Evolutionary conservation across 2,113 vertebrate species (phyloP).

Genomic region (Otocyon megalotis): DNA sequence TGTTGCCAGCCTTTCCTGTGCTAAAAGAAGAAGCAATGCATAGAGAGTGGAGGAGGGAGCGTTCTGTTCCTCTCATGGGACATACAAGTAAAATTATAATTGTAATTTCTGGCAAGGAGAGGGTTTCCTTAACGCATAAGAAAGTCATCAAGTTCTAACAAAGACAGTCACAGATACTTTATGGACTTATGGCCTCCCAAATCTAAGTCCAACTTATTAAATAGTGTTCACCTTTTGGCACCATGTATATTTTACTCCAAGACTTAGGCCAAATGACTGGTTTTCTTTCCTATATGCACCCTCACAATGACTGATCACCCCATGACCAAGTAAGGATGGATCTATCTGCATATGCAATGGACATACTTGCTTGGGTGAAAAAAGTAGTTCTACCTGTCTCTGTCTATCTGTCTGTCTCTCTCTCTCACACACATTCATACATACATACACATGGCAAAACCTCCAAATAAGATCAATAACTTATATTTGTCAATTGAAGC

Average conservation of each 20-base stretch:
- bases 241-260: not conserved
- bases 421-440: not conserved
- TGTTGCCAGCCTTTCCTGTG: not conserved
- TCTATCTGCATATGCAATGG: not conserved
- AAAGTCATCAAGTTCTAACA: not conserved
- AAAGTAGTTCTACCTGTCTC: not conserved
- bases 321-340: not conserved
- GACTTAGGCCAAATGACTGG: not conserved
- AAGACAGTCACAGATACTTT: not conserved
- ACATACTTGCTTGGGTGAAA: not conserved
- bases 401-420: not conserved
- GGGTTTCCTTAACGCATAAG: not conserved
- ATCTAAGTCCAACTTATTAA: conserved; percentile 40
- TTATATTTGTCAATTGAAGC: not conserved
- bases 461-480: not conserved
- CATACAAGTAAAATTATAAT: conserved; percentile 15
- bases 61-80: not conserved
- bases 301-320: not conserved
- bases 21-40: conserved; percentile 12
- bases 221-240: not conserved
- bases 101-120: not conserved
- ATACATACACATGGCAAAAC: not conserved
- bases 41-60: not conserved
- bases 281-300: not conserved
- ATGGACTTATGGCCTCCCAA: conserved; percentile 4